These are phyloP conservation scores for Philopotamus ludificatus DNA, from an alignment of 1,140 invertebrate genomes.

Conservation along the genomic window DNA sequence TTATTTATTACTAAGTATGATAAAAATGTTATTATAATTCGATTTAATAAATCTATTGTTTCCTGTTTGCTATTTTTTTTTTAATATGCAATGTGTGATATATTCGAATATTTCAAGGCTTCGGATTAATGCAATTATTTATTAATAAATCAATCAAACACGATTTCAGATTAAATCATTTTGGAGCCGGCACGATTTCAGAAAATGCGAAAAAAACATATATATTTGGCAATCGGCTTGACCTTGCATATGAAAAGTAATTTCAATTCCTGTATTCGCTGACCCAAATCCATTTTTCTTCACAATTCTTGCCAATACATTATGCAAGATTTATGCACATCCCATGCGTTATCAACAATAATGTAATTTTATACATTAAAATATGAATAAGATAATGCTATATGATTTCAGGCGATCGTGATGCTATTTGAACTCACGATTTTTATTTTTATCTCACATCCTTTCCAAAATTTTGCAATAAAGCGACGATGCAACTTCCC, in stretches of 20 bases:
- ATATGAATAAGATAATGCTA: neutral
- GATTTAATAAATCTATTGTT: no score
- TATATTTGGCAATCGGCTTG: neutral
- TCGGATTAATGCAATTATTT: no score
- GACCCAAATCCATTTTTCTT: neutral
- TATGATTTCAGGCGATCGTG: neutral
- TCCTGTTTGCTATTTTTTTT: no score
- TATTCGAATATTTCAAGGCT: no score
- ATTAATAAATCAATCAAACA: no score
- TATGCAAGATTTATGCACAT: neutral
- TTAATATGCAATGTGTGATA: no score
- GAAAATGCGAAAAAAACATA: neutral
- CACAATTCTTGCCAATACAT: neutral
- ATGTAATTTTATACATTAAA: neutral
- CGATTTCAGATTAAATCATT: no score
- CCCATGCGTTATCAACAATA: neutral
- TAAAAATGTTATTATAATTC: no score
- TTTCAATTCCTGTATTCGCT: neutral
- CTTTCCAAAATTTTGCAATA: no score
- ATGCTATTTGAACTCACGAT: neutral
- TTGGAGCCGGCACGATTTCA: neutral
- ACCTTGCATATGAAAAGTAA: no score
- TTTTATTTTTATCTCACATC: neutral
- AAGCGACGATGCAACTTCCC: no score
- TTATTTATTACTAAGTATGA: no score